Percentiles rank a stretch among this genome's conserved stretches.
These are phyloP conservation scores for Pantala flavescens DNA, from an alignment of 1,140 invertebrate species.

Conservation along the genomic window DNA sequence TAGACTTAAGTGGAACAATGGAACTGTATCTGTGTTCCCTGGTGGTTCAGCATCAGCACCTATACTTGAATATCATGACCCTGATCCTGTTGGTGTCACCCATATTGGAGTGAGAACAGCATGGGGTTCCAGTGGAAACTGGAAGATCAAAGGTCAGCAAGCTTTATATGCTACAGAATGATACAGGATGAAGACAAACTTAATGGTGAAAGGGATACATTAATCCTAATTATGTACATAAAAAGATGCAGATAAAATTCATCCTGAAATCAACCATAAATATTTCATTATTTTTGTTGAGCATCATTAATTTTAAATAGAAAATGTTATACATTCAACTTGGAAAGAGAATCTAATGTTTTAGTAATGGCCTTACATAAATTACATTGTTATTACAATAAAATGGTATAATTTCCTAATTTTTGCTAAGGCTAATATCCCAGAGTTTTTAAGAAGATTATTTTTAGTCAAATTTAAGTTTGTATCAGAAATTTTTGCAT, in stretches of 20 bases:
- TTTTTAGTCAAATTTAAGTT: no score
- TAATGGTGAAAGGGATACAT: not conserved
- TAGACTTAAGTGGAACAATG: conserved; percentile 24
- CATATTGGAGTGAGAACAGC: conserved; percentile 50
- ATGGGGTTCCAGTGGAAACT: conserved; percentile 48
- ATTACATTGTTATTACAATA: no score
- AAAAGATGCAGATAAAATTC: not conserved
- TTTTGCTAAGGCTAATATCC: no score
- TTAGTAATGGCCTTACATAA: no score
- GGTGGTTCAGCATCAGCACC: conserved; percentile 33
- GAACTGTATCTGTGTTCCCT: conserved; percentile 17
- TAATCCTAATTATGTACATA: not conserved
- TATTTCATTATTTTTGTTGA: no score
- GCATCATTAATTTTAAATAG: no score
- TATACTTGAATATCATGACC: conserved; percentile 45
- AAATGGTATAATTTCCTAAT: no score
- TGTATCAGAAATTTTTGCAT: no score
- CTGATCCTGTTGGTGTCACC: conserved; percentile 44
- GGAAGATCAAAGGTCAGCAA: conserved; percentile 32
- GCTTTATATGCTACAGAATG: not conserved
- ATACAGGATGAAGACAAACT: not conserved
- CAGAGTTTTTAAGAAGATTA: no score
- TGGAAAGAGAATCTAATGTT: no score
- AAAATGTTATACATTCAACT: no score
- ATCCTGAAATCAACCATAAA: no score